These are phyloP conservation scores for Odocoileus hemionus DNA, from an alignment of 2,113 vertebrate species.

Conservation along the genomic window DNA sequence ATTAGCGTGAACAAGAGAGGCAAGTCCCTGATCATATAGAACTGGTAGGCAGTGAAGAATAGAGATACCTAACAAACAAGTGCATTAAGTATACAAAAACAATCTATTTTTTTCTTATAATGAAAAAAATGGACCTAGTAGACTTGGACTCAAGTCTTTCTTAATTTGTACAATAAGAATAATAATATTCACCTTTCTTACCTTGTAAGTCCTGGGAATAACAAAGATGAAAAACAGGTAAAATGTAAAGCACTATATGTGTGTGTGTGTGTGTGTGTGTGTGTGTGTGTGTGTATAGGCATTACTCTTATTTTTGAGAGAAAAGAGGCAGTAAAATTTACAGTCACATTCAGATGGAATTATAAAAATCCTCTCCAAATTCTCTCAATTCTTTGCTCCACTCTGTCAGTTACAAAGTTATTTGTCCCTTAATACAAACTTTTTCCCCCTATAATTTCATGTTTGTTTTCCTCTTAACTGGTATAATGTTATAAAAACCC, in stretches of 20 bases:
- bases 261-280: neutral
- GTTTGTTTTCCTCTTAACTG: neutral
- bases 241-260: neutral
- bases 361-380: neutral
- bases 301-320: slow-evolving; percentile 28
- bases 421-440: neutral
- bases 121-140: neutral
- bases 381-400: neutral
- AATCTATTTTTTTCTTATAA: neutral
- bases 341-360: neutral
- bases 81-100: neutral
- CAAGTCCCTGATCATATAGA: neutral
- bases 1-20: neutral
- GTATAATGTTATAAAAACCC: neutral
- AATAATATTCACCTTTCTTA: neutral
- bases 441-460: neutral
- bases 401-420: neutral
- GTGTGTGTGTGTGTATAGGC: neutral
- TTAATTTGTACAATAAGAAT: neutral
- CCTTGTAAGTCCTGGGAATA: neutral
- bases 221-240: neutral
- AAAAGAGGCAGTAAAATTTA: slow-evolving; percentile 7
- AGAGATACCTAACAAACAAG: neutral
- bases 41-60: neutral
- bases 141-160: neutral